Evolutionary conservation across 2,888 invertebrate genomes (phyloP).

Genomic region (Lymantria dispar): DNA sequence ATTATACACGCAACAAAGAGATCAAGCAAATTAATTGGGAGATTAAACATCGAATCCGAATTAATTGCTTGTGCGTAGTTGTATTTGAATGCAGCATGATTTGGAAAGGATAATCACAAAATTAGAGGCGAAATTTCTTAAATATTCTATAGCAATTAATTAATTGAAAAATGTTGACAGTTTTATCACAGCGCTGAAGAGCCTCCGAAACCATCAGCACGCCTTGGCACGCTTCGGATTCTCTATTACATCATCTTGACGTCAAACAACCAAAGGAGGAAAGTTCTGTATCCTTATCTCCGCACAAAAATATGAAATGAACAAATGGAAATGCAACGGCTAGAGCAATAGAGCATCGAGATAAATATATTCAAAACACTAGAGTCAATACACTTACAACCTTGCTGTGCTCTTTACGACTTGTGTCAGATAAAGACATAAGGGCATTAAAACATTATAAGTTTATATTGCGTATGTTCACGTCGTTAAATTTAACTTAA

Average conservation of each 20-base stretch:
- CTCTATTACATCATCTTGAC: slow-evolving; percentile 72
- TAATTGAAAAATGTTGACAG: no score
- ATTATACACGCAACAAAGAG: slow-evolving; percentile 8
- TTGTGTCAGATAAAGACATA: slow-evolving; percentile 77
- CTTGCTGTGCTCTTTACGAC: slow-evolving; percentile 78
- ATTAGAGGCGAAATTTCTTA: no score
- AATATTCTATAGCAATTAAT: no score
- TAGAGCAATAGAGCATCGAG: slow-evolving; percentile 66
- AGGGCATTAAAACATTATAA: slow-evolving; percentile 71
- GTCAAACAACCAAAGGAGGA: slow-evolving; percentile 61
- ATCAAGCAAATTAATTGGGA: slow-evolving; percentile 12
- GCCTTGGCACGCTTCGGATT: slow-evolving; percentile 63
- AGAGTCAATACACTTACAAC: slow-evolving; percentile 80
- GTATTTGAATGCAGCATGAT: no score
- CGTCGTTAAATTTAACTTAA: slow-evolving; percentile 26
- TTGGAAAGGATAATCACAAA: no score
- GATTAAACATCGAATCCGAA: slow-evolving; percentile 6
- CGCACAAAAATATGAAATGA: slow-evolving; percentile 37
- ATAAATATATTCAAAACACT: slow-evolving; percentile 74
- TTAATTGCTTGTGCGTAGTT: slow-evolving; percentile 14
- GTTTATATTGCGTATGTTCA: slow-evolving; percentile 49
- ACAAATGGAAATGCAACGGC: slow-evolving; percentile 54
- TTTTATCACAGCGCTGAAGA: slow-evolving; percentile 32
- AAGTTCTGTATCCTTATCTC: slow-evolving; percentile 48
- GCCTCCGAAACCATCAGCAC: slow-evolving; percentile 43